Base-by-base conservation (phyloP, 2,797 vertebrate genomes). In the Atherinosoma microstoma region DNA sequence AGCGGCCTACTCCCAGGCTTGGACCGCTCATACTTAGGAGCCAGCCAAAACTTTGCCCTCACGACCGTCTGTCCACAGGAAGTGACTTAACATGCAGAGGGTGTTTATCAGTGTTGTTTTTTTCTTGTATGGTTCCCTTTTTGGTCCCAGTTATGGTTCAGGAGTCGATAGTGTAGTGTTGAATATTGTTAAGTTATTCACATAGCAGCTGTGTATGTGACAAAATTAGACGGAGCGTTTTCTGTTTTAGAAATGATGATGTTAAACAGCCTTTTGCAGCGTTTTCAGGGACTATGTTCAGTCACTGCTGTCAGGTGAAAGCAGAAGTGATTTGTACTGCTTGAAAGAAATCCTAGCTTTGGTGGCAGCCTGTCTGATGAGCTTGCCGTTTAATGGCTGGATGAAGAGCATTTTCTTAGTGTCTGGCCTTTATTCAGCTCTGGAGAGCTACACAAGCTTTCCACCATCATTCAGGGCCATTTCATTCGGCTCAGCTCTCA, bases 1-100 rank as follows among this genome's bases (percentile, higher is more conserved):
- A 84, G 81, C 58, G 16, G 82, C 74, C 75, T 68, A 56, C 84
- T 85, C 84, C 83, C 64, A 64, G 66, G 27, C 78, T 66, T 16
- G 71, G 58, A 42, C 73, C 10, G 62, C 36, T 82, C 61, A 22
- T 20, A 65, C 40, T 40, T 47, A 20, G 36, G 18, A 32, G 42
- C 38, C 30, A 57, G 78, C 36, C 54, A 29, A 64, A 40, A 63
- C 42, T 58, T 18, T 6, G 63, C 75, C 72, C 74, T 51, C 45
- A 38, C 66, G 53, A 1, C 69, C 1, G 6, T 15, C 67, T 13
- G 45, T 53, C 2, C 66, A 42, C 61, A 32, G 34, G 69, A 67
- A 47, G 67, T 58, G 59, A n/a, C n/a, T n/a, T n/a, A n/a, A n/a
- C n/a, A n/a, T n/a, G n/a, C n/a, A n/a, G n/a, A n/a, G 29, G 57